Percentiles rank a stretch among this genome's conserved stretches.
These are phyloP conservation scores for Uropsilus gracilis DNA, from an alignment of 2,113 vertebrate genomes.

Conservation along the genomic window DNA sequence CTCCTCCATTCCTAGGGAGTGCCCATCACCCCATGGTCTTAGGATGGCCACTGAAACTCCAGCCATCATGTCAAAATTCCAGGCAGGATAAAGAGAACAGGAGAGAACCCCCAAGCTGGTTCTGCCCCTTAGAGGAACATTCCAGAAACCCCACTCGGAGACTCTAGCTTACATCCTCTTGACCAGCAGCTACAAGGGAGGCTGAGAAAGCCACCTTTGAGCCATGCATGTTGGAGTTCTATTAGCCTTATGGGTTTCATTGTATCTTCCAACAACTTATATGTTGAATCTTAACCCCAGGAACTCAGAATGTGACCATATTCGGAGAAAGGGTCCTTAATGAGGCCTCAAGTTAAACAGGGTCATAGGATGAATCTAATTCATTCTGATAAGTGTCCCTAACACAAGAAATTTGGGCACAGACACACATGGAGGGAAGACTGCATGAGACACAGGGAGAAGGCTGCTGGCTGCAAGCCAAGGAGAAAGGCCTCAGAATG, in stretches of 20 bases:
- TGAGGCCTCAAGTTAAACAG: neutral
- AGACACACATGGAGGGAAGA: neutral
- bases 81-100: neutral
- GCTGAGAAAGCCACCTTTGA: neutral
- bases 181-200: slow-evolving; percentile 18
- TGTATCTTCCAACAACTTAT: neutral
- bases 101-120: neutral
- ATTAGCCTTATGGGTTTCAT: neutral
- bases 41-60: neutral
- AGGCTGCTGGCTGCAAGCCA: neutral
- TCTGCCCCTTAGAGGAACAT: neutral
- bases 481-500: neutral
- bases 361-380: neutral
- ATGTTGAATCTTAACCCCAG: neutral
- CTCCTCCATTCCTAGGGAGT: neutral
- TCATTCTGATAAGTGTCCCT: neutral
- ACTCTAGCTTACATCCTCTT: neutral
- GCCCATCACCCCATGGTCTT: neutral
- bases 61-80: neutral
- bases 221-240: neutral
- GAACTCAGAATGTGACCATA: neutral
- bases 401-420: neutral
- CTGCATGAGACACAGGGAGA: neutral
- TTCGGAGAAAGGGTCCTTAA: neutral
- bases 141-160: slow-evolving; percentile 14